These are phyloP conservation scores for Melitaea athalia DNA, from an alignment of 2,888 invertebrate species.

Conservation along the genomic window DNA sequence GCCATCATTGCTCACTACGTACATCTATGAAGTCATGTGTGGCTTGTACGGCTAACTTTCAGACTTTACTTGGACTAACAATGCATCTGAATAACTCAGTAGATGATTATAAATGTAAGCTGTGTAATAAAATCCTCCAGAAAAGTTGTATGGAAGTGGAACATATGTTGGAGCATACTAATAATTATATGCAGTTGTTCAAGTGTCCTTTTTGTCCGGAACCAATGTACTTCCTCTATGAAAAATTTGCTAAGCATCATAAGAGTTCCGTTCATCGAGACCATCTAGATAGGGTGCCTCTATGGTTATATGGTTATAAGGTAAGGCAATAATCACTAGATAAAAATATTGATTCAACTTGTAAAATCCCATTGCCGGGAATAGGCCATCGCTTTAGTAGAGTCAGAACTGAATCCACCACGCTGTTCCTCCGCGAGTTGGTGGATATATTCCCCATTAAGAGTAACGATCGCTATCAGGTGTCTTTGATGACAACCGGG, in stretches of 20 bases:
- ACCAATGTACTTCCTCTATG: slow-evolving; percentile 27
- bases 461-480: too few relatives aligned
- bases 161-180: slow-evolving; percentile 51
- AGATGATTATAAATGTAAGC: slow-evolving; percentile 36
- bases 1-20: slow-evolving; percentile 45
- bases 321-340: background rate
- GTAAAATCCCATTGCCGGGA: too few relatives aligned
- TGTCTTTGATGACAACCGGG: too few relatives aligned
- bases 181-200: slow-evolving; percentile 43
- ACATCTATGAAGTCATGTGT: slow-evolving; percentile 32
- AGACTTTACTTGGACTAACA: slow-evolving; percentile 2
- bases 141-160: slow-evolving; percentile 47
- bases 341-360: too few relatives aligned
- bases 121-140: slow-evolving; percentile 41
- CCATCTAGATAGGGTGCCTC: background rate
- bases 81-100: slow-evolving; percentile 36
- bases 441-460: too few relatives aligned
- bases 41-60: slow-evolving; percentile 47
- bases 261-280: background rate
- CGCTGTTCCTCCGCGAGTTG: too few relatives aligned
- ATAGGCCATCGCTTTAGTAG: too few relatives aligned
- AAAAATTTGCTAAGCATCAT: slow-evolving; percentile 12
- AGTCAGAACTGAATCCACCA: too few relatives aligned
- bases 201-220: slow-evolving; percentile 50
- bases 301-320: background rate